These are phyloP conservation scores for Todus mexicanus DNA, from an alignment of 2,797 vertebrate species.

Conservation along the genomic window DNA sequence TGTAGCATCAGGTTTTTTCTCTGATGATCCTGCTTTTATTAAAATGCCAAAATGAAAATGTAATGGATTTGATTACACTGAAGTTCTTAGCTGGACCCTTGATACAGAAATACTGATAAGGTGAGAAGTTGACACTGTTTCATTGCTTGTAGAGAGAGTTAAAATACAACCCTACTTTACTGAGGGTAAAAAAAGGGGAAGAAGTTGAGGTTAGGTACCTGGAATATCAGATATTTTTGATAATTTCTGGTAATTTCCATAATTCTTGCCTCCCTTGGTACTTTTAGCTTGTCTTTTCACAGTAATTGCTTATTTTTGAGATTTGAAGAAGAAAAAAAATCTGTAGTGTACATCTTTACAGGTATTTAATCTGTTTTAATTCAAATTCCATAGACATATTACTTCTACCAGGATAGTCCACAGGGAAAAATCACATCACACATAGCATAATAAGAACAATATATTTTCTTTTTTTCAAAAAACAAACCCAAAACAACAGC, in stretches of 20 bases:
- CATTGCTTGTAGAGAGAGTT: background rate
- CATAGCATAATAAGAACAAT: conserved; percentile 19
- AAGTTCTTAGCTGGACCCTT: background rate
- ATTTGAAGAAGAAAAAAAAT: background rate
- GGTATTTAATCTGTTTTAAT: conserved; percentile 63
- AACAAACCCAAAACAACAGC: conserved; percentile 17
- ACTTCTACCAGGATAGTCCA: conserved; percentile 41
- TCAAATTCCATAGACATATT: conserved; percentile 46
- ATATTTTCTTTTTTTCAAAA: background rate
- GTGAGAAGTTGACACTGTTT: background rate
- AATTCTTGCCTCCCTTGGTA: background rate
- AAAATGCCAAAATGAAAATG: background rate
- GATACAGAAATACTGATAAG: background rate
- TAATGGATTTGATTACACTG: background rate
- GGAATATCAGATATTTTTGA: background rate
- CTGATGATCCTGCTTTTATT: background rate
- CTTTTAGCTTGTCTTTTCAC: background rate
- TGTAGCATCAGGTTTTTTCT: background rate
- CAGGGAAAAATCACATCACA: conserved; percentile 59
- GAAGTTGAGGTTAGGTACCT: background rate
- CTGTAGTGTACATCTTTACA: conserved; percentile 36
- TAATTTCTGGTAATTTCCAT: conserved; percentile 2
- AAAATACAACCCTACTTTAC: background rate
- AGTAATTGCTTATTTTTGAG: conserved; percentile 26
- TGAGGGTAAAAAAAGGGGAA: background rate